A percentile compares a stretch with the other conserved stretches of the same genome.
Conservation (phyloP, 2,113 vertebrate species). For the Cyanocitta stelleri region DNA sequence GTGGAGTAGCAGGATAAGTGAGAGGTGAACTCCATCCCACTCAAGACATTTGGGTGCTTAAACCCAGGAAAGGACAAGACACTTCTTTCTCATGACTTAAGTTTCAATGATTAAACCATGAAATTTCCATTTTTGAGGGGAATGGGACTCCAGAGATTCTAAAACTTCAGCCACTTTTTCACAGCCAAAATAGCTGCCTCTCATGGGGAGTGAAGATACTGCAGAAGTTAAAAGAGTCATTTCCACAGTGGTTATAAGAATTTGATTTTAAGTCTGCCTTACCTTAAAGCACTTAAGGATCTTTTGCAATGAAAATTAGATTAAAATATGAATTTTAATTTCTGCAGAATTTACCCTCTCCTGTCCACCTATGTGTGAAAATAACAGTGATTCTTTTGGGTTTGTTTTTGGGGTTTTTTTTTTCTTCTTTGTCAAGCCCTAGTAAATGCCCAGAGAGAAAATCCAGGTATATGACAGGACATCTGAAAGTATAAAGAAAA, state of each 20-base stretch:
- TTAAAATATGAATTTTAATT: background rate
- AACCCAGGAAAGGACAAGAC: background rate
- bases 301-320: background rate
- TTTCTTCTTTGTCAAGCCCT: background rate
- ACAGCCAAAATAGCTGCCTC: background rate
- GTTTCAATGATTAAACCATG: background rate
- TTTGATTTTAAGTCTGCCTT: background rate
- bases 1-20: background rate
- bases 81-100: background rate
- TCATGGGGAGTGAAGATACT: background rate
- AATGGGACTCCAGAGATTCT: background rate
- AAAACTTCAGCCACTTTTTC: background rate
- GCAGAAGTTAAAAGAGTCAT: background rate
- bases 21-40: background rate
- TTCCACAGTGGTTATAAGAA: background rate
- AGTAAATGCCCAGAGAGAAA: background rate
- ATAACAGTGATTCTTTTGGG: background rate
- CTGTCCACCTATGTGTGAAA: background rate
- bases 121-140: background rate
- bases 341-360: background rate
- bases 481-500: background rate
- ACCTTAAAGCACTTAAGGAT: background rate
- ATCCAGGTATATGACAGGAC: background rate
- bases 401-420: background rate
- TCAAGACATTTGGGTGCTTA: background rate